Evolutionary conservation across 2,888 invertebrate genomes (phyloP).

Genomic region (Bombylius major): DNA sequence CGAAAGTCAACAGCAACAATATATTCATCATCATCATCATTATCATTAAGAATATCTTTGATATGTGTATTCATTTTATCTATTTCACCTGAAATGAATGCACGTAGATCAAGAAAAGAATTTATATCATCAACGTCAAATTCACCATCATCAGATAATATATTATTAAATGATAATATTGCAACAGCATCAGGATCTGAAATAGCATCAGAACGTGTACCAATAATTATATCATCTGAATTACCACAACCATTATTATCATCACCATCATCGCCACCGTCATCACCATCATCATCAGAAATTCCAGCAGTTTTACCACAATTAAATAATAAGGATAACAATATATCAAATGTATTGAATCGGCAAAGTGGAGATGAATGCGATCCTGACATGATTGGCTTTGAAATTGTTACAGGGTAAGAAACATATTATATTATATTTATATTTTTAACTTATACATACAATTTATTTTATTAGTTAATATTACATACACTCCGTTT

Average conservation of each 20-base stretch:
- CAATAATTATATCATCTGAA: conserved; percentile 19
- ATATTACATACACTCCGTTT: too few species aligned
- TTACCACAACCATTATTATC: conserved; percentile 37
- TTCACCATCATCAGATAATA: conserved; percentile 14
- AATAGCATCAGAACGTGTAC: conserved; percentile 10
- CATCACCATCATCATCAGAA: conserved; percentile 3
- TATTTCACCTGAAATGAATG: conserved; percentile 18
- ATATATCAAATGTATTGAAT: conserved; percentile 7
- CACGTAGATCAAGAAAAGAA: conserved; percentile 31
- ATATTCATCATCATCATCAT: neutral
- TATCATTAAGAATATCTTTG: conserved; percentile 18
- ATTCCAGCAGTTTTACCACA: conserved; percentile 26
- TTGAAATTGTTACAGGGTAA: conserved; percentile 80
- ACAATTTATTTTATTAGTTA: too few species aligned
- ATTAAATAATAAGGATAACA: conserved; percentile 6
- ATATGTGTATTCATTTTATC: conserved; percentile 16
- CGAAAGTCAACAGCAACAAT: neutral
- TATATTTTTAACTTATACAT: too few species aligned
- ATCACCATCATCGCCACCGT: conserved; percentile 11
- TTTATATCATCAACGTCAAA: neutral
- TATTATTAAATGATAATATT: conserved; percentile 20
- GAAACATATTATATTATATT: conserved; percentile 11
- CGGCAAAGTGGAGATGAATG: conserved; percentile 51
- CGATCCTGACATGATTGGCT: conserved; percentile 79
- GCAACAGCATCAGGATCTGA: conserved; percentile 24